Conservation (phyloP, 2,888 invertebrate species). For the Meteorus colon region DNA sequence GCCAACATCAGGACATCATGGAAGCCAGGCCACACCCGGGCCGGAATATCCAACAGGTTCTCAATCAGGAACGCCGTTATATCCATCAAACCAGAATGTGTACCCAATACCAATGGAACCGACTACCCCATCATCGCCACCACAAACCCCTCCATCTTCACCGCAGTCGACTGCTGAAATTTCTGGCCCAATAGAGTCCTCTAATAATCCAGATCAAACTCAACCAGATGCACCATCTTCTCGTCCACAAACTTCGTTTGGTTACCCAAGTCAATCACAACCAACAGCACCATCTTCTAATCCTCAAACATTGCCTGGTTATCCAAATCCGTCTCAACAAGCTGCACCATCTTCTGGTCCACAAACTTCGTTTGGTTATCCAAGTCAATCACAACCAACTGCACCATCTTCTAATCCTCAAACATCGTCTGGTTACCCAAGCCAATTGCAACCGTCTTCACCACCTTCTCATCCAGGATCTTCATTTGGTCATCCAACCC, state of each 20-base stretch:
- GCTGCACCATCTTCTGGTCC: constrained; percentile 15
- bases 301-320: constrained; percentile 11
- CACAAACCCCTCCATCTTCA: constrained; percentile 52
- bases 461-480: neutral
- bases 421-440: too few relatives aligned
- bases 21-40: neutral
- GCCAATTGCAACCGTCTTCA: neutral
- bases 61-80: neutral
- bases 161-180: constrained; percentile 63
- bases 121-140: neutral
- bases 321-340: constrained; percentile 28
- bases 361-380: constrained; percentile 15
- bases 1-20: neutral
- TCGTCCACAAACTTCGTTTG: neutral
- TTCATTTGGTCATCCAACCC: too few relatives aligned
- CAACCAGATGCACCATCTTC: neutral
- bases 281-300: constrained; percentile 22
- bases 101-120: constrained; percentile 35
- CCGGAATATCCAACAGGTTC: neutral
- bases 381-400: constrained; percentile 2
- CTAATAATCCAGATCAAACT: constrained; percentile 33
- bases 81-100: constrained; percentile 49
- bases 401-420: neutral
- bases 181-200: constrained; percentile 61
- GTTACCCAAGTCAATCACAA: constrained; percentile 46